Percentiles rank a stretch among this genome's conserved stretches.
phyloP scores from a whole-genome alignment of 2,797 vertebrate genomes.

The Dicrostonyx torquatus region DNA sequence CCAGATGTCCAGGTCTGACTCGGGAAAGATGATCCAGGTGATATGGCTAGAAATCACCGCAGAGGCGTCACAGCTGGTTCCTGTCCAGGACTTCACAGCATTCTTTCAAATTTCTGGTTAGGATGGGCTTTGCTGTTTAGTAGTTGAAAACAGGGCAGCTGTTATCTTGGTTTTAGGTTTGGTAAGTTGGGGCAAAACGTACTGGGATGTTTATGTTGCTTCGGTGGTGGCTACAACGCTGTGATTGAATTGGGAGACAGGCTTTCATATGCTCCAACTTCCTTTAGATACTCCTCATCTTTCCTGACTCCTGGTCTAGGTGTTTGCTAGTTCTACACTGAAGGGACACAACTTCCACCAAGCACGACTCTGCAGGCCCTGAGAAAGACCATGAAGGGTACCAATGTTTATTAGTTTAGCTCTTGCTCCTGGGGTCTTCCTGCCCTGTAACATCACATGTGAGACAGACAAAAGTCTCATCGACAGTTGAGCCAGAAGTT shows the following conservation, averaged over 20 bases:
- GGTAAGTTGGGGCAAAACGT: background rate
- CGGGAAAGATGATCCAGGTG: background rate
- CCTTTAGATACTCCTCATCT: too few species aligned
- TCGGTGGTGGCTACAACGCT: background rate
- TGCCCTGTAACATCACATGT: too few species aligned
- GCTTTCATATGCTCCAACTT: background rate
- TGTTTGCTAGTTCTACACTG: background rate
- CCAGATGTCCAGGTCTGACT: background rate
- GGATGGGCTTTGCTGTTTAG: background rate
- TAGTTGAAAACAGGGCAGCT: too few species aligned
- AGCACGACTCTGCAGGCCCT: too few species aligned
- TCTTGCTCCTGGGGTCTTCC: background rate
- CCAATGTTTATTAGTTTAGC: background rate
- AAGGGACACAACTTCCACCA: background rate
- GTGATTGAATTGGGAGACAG: background rate
- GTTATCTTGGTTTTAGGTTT: background rate
- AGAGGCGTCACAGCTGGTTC: background rate
- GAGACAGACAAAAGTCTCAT: background rate
- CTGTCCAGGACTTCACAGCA: background rate
- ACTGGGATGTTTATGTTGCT: background rate
- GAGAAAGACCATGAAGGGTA: too few species aligned
- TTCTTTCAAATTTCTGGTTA: background rate
- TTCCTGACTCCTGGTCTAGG: background rate
- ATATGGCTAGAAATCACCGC: background rate
- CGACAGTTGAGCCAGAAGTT: background rate